Conservation (phyloP, 2,888 invertebrate genomes). For the Scaptodrosophila latifasciaeformis region DNA sequence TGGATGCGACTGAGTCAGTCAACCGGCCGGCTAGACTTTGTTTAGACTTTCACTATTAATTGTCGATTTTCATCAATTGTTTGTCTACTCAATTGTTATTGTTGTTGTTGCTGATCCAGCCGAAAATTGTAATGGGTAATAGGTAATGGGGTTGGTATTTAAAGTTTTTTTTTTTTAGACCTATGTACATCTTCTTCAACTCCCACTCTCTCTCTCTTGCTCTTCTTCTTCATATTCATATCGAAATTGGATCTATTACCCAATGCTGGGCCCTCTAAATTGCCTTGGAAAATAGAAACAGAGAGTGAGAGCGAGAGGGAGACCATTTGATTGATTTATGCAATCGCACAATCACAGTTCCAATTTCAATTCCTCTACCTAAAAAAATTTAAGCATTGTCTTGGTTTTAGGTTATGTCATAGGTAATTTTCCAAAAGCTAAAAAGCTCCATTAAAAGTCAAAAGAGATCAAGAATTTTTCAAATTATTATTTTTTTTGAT, state of each 20-base stretch:
- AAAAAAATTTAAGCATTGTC: conserved; percentile 2
- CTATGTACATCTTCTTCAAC: too few relatives aligned
- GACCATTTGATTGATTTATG: conserved; percentile 69
- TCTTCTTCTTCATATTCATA: conserved; percentile 45
- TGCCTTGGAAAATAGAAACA: conserved; percentile 5
- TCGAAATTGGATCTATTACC: conserved; percentile 69
- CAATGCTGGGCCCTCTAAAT: too few relatives aligned
- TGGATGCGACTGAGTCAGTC: conserved; percentile 33
- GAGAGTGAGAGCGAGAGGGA: conserved; percentile 40
- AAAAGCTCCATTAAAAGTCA: too few relatives aligned
- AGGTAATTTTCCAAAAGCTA: conserved; percentile 5
- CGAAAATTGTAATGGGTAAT: conserved; percentile 57
- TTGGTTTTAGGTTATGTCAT: conserved; percentile 13
- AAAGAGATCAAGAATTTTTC: too few relatives aligned
- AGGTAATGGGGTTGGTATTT: conserved; percentile 68
- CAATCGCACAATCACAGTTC: conserved; percentile 47
- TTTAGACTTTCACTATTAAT: conserved; percentile 67
- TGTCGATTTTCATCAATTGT: conserved; percentile 66
- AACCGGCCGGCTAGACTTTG: conserved; percentile 38
- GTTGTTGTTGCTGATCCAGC: conserved; percentile 36
- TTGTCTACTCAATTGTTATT: conserved; percentile 22
- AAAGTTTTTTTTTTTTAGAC: too few relatives aligned
- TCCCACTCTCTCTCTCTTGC: too few relatives aligned
- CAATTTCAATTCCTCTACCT: conserved; percentile 22
- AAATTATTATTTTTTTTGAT: too few relatives aligned